Base-by-base conservation (phyloP, 2,113 vertebrate species). In the Coryphaenoides rupestris region DNA sequence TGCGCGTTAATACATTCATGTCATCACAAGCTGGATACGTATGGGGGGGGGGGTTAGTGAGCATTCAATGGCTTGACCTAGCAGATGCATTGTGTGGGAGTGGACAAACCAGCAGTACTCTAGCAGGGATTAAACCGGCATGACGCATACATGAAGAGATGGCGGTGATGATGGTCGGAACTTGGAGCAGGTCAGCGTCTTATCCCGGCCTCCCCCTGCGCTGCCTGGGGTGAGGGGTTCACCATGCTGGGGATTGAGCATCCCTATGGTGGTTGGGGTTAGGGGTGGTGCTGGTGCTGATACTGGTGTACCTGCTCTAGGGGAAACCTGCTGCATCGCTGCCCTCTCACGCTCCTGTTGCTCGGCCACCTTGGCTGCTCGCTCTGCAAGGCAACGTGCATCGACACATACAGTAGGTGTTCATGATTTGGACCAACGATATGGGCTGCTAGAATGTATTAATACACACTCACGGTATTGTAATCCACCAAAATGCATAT, bases 361-460 rank as follows among this genome's bases (percentile, higher is more conserved):
- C 91, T 99, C 97, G 69, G 95, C 97, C 87, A 98, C 95, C 90
- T 99, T 99, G 84, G 96, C 97, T 92, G 97, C 97, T 87, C 97
- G 93, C 89, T 99, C 97, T 99, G 91, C 80, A 93, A 93, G 13
- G 53, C 23, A 65, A 40, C 33, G 24, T 16, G 28, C 10, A 5
- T 50, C 22, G n/a, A n/a, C n/a, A 40, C 33, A 40, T 1, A 40
- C 33, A n/a, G n/a, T n/a, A n/a, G n/a, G 33, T 40, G 33, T 40
- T 12, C n/a, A 12, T 10, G 33, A 2, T 40, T 40, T 40, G 1
- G 33, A 40, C 9, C 9, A 40, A 40, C 9, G 6, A 40, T 12
- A 40, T 40, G 6, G 9, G 33, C 2, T 40, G 9, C 7, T 7
- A 40, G 9, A 40, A 40, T 40, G 13, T 40, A 12, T 40, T n/a